Conservation (phyloP, 1,140 invertebrate genomes). For the Drosophila nasuta region DNA sequence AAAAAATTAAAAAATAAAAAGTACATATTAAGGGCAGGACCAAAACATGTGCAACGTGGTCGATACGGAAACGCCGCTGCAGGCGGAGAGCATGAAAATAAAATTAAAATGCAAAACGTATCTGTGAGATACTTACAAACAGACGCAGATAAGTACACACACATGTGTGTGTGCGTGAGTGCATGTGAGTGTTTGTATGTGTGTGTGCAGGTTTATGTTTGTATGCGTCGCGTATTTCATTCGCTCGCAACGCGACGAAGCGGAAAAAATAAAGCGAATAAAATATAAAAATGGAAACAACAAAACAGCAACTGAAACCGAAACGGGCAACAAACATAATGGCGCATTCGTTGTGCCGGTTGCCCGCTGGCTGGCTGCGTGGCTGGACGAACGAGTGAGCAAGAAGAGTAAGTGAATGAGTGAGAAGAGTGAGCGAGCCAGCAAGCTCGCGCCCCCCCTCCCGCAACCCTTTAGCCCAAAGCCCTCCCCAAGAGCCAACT, state of each 20-base stretch:
- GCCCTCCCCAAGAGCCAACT: slow-evolving; percentile 22
- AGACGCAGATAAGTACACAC: slow-evolving; percentile 46
- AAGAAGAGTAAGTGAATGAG: too few relatives aligned
- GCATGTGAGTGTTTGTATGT: slow-evolving; percentile 27
- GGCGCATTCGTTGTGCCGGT: slow-evolving; percentile 57
- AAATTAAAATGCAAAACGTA: slow-evolving; percentile 81
- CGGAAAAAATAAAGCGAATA: slow-evolving; percentile 84
- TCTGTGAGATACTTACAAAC: slow-evolving; percentile 61
- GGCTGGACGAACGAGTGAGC: slow-evolving; percentile 23
- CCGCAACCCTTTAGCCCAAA: background rate
- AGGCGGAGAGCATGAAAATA: slow-evolving; percentile 72
- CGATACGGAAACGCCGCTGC: slow-evolving; percentile 51
- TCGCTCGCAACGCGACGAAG: slow-evolving; percentile 79
- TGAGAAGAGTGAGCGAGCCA: too few relatives aligned
- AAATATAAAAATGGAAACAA: slow-evolving; percentile 82
- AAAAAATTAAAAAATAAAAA: slow-evolving; percentile 32
- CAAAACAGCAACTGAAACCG: slow-evolving; percentile 67
- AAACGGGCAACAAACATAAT: slow-evolving; percentile 75
- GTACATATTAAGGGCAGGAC: slow-evolving; percentile 51
- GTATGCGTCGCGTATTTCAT: slow-evolving; percentile 73
- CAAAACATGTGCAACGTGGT: slow-evolving; percentile 75
- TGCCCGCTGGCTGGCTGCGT: slow-evolving; percentile 43
- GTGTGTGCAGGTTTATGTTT: background rate
- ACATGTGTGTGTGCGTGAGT: slow-evolving; percentile 21
- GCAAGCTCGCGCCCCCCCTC: slow-evolving; percentile 15